A percentile compares a stretch with the other conserved stretches of the same genome.
phyloP scores from a whole-genome alignment of 1,140 invertebrate species.

The Anthonomus grandis region DNA sequence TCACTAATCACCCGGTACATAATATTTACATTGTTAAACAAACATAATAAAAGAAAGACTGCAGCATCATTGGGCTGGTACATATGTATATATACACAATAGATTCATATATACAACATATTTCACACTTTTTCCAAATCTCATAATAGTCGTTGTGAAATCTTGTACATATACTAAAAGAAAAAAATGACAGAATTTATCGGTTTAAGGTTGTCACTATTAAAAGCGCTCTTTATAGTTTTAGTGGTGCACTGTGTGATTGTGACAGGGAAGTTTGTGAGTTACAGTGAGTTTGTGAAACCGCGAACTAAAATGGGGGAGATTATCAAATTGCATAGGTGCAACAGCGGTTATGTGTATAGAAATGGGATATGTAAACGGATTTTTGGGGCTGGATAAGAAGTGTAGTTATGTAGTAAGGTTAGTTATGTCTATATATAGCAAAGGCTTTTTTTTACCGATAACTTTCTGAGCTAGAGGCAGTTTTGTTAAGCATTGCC shows the following conservation, averaged over 20 bases:
- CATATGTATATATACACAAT: constrained; percentile 6
- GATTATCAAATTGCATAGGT: not conserved
- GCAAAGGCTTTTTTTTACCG: no score
- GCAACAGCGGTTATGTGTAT: not conserved
- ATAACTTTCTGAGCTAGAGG: no score
- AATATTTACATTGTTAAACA: constrained; percentile 3
- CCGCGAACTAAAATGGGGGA: not conserved
- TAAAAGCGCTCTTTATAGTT: not conserved
- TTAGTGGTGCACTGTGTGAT: not conserved
- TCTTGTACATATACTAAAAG: not conserved
- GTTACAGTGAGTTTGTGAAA: not conserved
- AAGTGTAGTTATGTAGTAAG: no score
- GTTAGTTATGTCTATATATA: no score
- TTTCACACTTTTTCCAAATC: no score
- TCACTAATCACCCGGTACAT: no score
- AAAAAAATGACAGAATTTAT: not conserved
- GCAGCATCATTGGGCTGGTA: not conserved
- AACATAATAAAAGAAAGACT: constrained; percentile 5
- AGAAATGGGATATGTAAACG: constrained; percentile 1
- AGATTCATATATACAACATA: not conserved
- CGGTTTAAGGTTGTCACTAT: not conserved
- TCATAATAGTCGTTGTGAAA: not conserved
- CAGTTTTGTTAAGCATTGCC: no score
- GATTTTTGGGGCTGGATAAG: not conserved
- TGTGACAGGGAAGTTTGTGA: not conserved